Conservation (phyloP, 1,140 invertebrate species). For the Prorops nasuta region DNA sequence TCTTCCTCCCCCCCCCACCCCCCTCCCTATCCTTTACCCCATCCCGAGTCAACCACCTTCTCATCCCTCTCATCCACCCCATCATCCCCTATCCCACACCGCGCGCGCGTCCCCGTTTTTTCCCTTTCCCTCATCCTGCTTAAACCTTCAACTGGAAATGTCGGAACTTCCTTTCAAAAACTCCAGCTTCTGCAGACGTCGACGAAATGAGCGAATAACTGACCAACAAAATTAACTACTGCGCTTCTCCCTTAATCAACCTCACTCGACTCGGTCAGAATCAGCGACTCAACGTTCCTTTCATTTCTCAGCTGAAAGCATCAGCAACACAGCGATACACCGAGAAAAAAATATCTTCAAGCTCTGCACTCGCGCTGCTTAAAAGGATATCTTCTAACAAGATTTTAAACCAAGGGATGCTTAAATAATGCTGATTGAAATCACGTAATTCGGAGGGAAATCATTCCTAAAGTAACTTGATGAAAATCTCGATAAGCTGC, state of each 20-base stretch:
- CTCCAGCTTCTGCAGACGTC: conserved; percentile 8
- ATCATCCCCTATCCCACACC: too few relatives aligned
- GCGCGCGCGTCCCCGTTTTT: too few relatives aligned
- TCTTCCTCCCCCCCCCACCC: conserved; percentile 13
- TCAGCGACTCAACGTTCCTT: neutral
- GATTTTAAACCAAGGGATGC: too few relatives aligned
- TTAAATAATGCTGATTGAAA: too few relatives aligned
- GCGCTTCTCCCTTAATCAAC: conserved; percentile 10
- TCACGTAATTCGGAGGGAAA: too few relatives aligned
- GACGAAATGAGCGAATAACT: conserved; percentile 21
- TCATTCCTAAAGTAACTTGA: too few relatives aligned
- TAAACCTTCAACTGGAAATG: conserved; percentile 15
- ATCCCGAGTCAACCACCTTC: conserved; percentile 15
- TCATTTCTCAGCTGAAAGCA: conserved; percentile 5
- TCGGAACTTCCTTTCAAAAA: conserved; percentile 22
- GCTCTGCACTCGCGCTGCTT: too few relatives aligned
- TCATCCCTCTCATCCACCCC: too few relatives aligned
- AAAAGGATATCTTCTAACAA: too few relatives aligned
- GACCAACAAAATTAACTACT: conserved; percentile 22
- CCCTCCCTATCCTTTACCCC: conserved; percentile 14
- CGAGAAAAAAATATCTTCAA: conserved; percentile 25
- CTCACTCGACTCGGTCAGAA: conserved; percentile 1
- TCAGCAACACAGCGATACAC: conserved; percentile 13
- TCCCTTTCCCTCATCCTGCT: conserved; percentile 18
- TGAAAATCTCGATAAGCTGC: too few relatives aligned